phyloP scores from a whole-genome alignment of 2,797 vertebrate genomes.

The Spheniscus humboldti region DNA sequence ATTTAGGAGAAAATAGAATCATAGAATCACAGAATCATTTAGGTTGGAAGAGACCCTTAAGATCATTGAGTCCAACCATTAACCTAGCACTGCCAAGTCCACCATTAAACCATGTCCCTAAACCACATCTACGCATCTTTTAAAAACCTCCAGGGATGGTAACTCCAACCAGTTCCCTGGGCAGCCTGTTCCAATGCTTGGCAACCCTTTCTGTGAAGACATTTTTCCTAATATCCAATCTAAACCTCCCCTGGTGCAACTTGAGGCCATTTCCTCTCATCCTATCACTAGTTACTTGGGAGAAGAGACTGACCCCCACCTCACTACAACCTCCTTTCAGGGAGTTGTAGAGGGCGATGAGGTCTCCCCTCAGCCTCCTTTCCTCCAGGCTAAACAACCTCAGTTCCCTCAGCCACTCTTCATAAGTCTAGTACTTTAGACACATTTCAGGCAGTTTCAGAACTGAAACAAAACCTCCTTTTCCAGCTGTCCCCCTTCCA shows the following conservation, averaged over 20 bases:
- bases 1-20: background rate
- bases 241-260: background rate
- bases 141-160: background rate
- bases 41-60: background rate
- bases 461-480: background rate
- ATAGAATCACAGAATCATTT: background rate
- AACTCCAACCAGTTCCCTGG: background rate
- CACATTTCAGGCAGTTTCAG: background rate
- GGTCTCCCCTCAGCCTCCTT: background rate
- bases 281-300: background rate
- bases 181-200: background rate
- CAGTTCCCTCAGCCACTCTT: background rate
- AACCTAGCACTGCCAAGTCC: background rate
- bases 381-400: background rate
- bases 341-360: background rate
- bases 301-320: background rate
- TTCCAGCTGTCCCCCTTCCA: background rate
- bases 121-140: background rate
- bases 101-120: background rate
- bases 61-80: background rate
- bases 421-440: background rate
- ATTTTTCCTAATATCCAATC: no score
- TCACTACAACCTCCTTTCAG: background rate
- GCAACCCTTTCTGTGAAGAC: background rate
- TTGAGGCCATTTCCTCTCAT: background rate